These are phyloP conservation scores for Mimas tiliae DNA, from an alignment of 2,888 invertebrate species.

Conservation along the genomic window DNA sequence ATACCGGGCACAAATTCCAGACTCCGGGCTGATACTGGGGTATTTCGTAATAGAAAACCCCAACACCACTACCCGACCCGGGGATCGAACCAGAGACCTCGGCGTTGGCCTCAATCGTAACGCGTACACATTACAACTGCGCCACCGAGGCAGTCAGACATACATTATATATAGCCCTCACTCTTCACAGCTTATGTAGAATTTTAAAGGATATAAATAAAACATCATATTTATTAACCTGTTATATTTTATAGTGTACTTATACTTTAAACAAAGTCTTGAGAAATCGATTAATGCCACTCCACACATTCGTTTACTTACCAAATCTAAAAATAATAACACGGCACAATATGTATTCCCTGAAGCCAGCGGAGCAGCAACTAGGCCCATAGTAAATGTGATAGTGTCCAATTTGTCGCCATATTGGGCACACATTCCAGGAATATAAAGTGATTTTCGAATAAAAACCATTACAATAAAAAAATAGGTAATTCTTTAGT, in stretches of 20 bases:
- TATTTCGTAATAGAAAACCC: no score
- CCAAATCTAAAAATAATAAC: not conserved
- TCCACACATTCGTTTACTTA: not conserved
- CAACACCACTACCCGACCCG: no score
- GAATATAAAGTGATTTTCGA: not conserved
- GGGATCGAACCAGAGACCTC: no score
- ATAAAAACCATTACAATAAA: not conserved
- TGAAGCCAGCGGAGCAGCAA: not conserved
- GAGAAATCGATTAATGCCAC: not conserved
- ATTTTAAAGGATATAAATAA: not conserved
- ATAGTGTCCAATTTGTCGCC: no score
- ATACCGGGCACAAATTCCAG: no score
- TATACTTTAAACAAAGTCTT: constrained; percentile 37
- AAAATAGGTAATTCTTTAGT: not conserved
- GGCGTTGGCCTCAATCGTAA: no score
- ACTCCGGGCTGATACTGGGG: no score
- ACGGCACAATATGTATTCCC: not conserved
- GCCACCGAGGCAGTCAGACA: no score
- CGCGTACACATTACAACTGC: no score
- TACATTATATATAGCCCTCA: not conserved
- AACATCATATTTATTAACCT: not conserved
- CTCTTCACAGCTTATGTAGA: not conserved
- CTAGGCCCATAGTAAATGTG: no score
- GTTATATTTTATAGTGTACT: constrained; percentile 34
- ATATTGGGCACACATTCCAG: no score